phyloP scores from a whole-genome alignment of 1,140 invertebrate genomes.

The Drosophila tropicalis region DNA sequence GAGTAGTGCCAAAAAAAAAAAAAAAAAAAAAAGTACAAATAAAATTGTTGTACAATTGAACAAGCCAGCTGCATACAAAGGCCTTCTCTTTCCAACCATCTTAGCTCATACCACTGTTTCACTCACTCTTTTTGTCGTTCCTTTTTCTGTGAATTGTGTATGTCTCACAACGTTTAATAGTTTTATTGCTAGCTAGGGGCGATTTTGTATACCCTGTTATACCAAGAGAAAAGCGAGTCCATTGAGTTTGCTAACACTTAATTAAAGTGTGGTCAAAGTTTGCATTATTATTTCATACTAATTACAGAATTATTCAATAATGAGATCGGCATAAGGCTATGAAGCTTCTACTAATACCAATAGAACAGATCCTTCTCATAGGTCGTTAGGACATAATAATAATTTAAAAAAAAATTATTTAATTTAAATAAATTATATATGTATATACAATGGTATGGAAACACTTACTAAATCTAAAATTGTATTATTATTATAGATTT shows the following conservation, averaged over 20 bases:
- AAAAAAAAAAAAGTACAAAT: slow-evolving; percentile 55
- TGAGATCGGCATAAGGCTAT: too few species aligned
- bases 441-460: too few species aligned
- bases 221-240: background rate
- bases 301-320: too few species aligned
- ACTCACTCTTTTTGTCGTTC: background rate
- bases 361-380: too few species aligned
- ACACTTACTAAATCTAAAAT: too few species aligned
- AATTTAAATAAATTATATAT: too few species aligned
- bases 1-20: slow-evolving; percentile 51
- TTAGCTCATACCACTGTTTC: background rate
- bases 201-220: slow-evolving; percentile 33
- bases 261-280: too few species aligned
- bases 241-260: background rate
- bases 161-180: slow-evolving; percentile 50
- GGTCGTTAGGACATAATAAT: too few species aligned
- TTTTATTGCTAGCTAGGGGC: slow-evolving; percentile 62
- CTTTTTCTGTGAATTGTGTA: slow-evolving; percentile 11
- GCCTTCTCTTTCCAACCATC: background rate
- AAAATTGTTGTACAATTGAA: slow-evolving; percentile 70
- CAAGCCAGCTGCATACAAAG: slow-evolving; percentile 40
- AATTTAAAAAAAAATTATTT: too few species aligned
- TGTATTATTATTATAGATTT: too few species aligned
- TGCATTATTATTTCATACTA: too few species aligned
- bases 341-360: too few species aligned